A percentile compares a stretch with the other conserved stretches of the same genome.
phyloP scores from a whole-genome alignment of 64 coral and sea anemone species.

The Hydrozoanthus tunicans region DNA sequence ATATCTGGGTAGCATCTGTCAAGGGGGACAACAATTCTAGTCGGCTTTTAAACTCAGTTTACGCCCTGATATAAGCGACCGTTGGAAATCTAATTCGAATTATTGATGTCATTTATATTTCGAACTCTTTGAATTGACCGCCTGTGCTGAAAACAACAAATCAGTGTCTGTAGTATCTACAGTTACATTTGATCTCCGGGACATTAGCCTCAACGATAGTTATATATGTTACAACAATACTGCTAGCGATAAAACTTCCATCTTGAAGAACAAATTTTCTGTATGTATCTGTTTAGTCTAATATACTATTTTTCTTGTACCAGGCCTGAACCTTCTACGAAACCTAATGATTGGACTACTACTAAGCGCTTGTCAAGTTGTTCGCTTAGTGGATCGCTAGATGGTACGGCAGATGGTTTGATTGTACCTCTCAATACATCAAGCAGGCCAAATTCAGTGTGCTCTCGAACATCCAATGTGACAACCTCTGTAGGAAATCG shows the following conservation, averaged over 20 bases:
- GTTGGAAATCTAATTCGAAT: too few species aligned
- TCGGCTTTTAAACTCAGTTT: too few species aligned
- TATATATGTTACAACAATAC: too few species aligned
- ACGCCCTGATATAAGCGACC: too few species aligned
- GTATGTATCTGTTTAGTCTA: background rate
- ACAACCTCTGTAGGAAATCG: slow-evolving; percentile 24
- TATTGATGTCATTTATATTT: too few species aligned
- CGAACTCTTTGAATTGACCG: too few species aligned
- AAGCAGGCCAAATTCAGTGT: background rate
- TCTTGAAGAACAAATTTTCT: background rate
- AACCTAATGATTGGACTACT: background rate
- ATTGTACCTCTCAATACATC: background rate
- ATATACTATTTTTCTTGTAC: background rate
- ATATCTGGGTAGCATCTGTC: too few species aligned
- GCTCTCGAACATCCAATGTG: slow-evolving; percentile 2
- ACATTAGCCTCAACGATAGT: too few species aligned
- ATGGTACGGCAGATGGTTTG: slow-evolving; percentile 10
- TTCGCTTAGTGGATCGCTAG: background rate
- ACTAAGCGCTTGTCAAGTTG: background rate
- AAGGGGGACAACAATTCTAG: too few species aligned
- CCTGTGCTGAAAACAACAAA: too few species aligned
- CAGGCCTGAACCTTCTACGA: background rate
- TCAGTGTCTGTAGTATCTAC: too few species aligned
- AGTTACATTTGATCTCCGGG: too few species aligned
- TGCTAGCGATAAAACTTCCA: background rate